Base-by-base conservation (phyloP, 2,888 invertebrate species). In the Belgica antarctica region DNA sequence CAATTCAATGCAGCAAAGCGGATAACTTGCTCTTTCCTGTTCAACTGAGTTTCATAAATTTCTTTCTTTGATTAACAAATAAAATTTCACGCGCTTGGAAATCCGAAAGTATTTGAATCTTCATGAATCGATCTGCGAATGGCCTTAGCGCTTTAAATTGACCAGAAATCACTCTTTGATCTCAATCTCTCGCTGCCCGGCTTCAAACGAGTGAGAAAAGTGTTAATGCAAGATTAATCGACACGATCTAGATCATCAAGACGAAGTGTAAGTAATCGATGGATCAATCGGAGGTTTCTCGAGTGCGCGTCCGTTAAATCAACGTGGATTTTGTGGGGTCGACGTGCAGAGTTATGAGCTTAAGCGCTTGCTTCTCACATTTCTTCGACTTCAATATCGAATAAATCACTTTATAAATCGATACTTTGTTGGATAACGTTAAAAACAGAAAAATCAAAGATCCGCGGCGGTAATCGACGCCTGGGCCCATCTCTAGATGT, bases 371-470 rank as follows among this genome's bases (percentile, higher is more conserved):
- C n/a, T n/a, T 31, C 12, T 52, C 52, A 52, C 52, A 19, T 25
- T 46, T 46, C 46, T 12, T 15, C 2, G 24, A 25, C 8, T 52
- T 52, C 27, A 15, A 59, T 15, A 22, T 25, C 59, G 59, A 68
- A 68, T 68, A 68, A 68, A 68, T 68, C 68, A 68, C 68, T 68
- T 68, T 57, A 34, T 68, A 68, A 68, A 68, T 68, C 68, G 68
- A 68, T 68, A 31, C 68, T 57, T 68, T 68, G 68, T 68, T 34
- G 22, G 57, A 27, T 7, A 15, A 17, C 17, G 36, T 62, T 62
- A 52, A 52, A 52, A 22, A 52, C 17, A n/a, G 52, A 22, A 46
- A 46, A 46, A 46, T 46, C 46, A 46, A 46, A 46, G 8, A 52
- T 52, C 52, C 17, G n/a, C 52, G 34, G 7, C 52, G 52, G 22